phyloP scores from a whole-genome alignment of 2,113 vertebrate genomes.

The Meriones unguiculatus region DNA sequence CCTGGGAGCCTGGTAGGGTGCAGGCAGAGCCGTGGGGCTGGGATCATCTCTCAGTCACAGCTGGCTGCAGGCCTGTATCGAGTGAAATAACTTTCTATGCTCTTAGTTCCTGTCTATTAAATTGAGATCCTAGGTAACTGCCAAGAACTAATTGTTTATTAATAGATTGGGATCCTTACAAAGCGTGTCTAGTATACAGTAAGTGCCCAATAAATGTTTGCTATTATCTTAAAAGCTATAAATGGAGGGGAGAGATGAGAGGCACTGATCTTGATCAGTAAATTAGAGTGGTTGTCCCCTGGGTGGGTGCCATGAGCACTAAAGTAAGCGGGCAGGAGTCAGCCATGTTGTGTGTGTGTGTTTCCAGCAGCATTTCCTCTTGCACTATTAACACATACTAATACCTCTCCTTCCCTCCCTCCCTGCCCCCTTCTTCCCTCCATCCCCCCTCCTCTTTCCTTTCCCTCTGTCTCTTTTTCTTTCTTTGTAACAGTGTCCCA shows the following conservation, averaged over 20 bases:
- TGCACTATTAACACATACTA: neutral
- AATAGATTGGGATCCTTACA: neutral
- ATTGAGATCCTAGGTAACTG: neutral
- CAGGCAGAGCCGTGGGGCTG: neutral
- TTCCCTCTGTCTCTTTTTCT: neutral
- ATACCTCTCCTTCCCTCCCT: neutral
- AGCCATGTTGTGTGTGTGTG: neutral
- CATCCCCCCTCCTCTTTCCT: neutral
- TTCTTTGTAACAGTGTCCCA: neutral
- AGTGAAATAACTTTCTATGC: neutral
- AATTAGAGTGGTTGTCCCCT: neutral
- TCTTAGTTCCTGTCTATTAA: constrained; percentile 7
- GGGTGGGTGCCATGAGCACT: neutral
- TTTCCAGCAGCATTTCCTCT: neutral
- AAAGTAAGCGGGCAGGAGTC: neutral
- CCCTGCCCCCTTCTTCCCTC: neutral
- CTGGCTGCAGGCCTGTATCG: neutral
- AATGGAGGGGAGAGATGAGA: neutral
- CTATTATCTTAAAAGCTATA: neutral
- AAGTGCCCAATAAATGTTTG: neutral
- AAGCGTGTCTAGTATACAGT: neutral
- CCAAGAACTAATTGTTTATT: neutral
- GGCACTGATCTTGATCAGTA: neutral
- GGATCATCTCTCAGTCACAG: neutral
- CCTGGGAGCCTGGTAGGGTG: neutral